Evolutionary conservation across 2,888 invertebrate genomes (phyloP).

Genomic region (Syrphus vitripennis): DNA sequence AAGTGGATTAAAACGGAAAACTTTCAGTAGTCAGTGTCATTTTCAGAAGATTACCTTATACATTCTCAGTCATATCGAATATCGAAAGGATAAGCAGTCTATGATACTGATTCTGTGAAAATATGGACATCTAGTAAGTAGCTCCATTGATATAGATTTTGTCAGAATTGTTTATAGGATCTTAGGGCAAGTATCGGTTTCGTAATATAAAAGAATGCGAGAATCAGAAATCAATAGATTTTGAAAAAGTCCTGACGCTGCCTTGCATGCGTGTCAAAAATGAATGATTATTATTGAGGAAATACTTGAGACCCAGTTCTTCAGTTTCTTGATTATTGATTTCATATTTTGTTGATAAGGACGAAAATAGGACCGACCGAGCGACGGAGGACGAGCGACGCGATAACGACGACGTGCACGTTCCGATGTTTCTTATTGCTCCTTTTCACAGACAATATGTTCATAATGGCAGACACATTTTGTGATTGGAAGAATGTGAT

Average conservation of each 20-base stretch:
- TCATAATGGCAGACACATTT: background rate
- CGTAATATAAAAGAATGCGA: background rate
- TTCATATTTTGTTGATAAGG: background rate
- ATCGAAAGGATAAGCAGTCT: slow-evolving; percentile 38
- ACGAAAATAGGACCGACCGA: background rate
- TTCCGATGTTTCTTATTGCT: background rate
- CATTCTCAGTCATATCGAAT: slow-evolving; percentile 13
- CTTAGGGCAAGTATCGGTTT: background rate
- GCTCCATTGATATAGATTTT: background rate
- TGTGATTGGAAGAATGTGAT: background rate
- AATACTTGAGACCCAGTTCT: background rate
- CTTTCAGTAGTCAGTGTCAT: slow-evolving; percentile 51
- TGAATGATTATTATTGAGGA: no score
- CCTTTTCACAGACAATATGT: background rate
- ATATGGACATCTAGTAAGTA: slow-evolving; percentile 7
- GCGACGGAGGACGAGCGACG: background rate
- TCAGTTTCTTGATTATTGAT: background rate
- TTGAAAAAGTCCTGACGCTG: no score
- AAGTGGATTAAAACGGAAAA: slow-evolving; percentile 56
- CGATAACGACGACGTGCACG: background rate
- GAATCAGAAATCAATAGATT: no score
- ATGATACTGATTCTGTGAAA: slow-evolving; percentile 38
- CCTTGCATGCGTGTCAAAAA: no score
- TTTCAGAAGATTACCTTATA: slow-evolving; percentile 56
- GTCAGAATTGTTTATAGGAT: background rate